Evolutionary conservation across 2,113 vertebrate genomes (phyloP), one percentile per base, ranked within the genome.

Genomic region (Origma solitaria): DNA sequence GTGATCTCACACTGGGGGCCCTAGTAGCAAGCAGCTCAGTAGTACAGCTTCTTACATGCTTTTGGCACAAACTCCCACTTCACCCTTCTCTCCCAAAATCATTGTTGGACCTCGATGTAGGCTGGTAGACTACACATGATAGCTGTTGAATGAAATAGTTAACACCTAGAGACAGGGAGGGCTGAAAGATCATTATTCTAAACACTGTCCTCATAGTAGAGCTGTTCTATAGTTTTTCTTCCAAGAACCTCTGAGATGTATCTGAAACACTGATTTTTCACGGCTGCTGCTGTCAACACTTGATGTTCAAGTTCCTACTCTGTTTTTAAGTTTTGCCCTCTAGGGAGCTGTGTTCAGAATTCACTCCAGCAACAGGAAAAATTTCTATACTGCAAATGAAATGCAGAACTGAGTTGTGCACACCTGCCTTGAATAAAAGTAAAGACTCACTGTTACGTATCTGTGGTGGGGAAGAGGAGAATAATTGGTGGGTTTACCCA

Each of bases 1-100:
- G 0, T 71, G 51, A 53, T 71, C 25, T 64, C 25, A 3, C 5
- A 6, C 3, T 0, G 1, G 37, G 5, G 27, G 4, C 42, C 27
- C 23, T 27, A 23, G 51, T 16, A 58, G 40, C 38, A 68, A 51
- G 18, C 33, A 35, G 25, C 30, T 89, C n/a, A 25, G 40, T n/a
- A 23, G 25, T 71, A 22, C 16, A 69, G 12, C 65, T 69, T 64
- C 22, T 49, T 68, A 18, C 3, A 2, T 62, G 47, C 68, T 60
- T 14, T 56, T 82, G 61, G 37, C 62, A 53, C n/a, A 64, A 42
- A 58, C 28, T 89, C 47, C 61, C 15, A 1, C 37, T 58, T n/a
- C 7, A 50, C 19, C 13, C 11, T 82, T 62, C 56, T 89, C 20
- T 77, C 27, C 21, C 19, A 38, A 0, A 49, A 42, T 62, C 15